Evolutionary conservation across 1,140 invertebrate species (phyloP), one percentile per base, ranked within the genome.

Genomic region (Caerostris darwini): DNA sequence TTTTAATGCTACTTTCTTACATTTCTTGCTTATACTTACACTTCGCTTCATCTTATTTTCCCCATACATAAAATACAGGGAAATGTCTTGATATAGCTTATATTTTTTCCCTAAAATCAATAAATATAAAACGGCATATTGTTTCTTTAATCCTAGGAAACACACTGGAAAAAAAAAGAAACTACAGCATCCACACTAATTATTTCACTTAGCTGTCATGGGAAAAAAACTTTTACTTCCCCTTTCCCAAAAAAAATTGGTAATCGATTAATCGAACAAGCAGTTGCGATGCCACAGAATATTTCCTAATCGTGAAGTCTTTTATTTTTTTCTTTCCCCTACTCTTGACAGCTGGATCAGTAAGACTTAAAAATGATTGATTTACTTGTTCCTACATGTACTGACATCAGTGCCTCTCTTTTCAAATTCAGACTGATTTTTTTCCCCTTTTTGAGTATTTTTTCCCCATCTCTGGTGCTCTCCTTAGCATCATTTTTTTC

Each of bases 301-400:
- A 77, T 14, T 53, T 53, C 71, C 71, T 53, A 77, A 77, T 77
- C 71, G 71, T 50, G 34, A 77, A 53, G 12, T 77, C 4, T 19
- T 12, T 71, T 71, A 34, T 71, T 77, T 77, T 61, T 77, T 77
- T 53, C 71, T 12, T 34, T 14, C 3, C 53, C 71, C 34, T 14
- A 34, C 50, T 77, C 34, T 10, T 85, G 83, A 85, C 83, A 85
- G 83, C 17, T 19, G n/a, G n/a, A 85, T 85, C 83, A 57, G 57
- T 85, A 14, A 59, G 83, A 85, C 83, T 85, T 85, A 85, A 58
- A 59, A 85, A 85, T 58, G 83, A 85, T 85, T 59, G 83, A 85
- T 85, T 6, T 17, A 58, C 83, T 58, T 58, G 83, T 85, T 85
- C 34, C 56, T 59, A 56, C 57, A 59, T 12, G 7, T 58, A 58